These are phyloP conservation scores for Otis tarda DNA, from an alignment of 2,113 vertebrate genomes.

Conservation along the genomic window DNA sequence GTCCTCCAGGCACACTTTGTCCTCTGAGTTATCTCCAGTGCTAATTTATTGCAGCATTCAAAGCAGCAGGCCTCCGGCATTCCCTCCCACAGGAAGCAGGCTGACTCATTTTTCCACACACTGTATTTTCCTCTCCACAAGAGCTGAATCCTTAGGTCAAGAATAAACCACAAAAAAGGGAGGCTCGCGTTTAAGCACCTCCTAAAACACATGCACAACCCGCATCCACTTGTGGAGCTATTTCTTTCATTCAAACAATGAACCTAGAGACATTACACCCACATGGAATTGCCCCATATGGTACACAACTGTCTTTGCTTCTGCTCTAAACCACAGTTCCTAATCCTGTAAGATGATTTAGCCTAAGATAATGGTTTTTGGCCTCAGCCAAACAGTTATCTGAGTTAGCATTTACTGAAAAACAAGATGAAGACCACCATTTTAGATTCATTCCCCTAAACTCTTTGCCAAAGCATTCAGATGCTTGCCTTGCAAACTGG, in stretches of 20 bases:
- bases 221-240: background rate
- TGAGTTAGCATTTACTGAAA: background rate
- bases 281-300: background rate
- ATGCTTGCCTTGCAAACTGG: background rate
- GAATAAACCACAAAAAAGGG: constrained; percentile 20
- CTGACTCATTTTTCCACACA: constrained; percentile 55
- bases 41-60: constrained; percentile 45
- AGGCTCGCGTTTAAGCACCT: background rate
- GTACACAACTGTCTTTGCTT: background rate
- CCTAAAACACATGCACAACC: background rate
- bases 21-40: constrained; percentile 48
- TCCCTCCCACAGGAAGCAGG: constrained; percentile 52
- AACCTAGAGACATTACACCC: background rate
- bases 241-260: background rate
- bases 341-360: background rate
- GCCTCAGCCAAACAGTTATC: background rate
- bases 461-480: background rate
- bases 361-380: background rate
- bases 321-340: background rate
- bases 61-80: constrained; percentile 1
- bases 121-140: constrained; percentile 37
- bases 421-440: background rate
- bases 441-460: background rate
- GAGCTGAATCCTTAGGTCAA: constrained; percentile 32
- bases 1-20: constrained; percentile 60